Evolutionary conservation across 2,888 invertebrate species (phyloP).

Genomic region (Hyles lineata): DNA sequence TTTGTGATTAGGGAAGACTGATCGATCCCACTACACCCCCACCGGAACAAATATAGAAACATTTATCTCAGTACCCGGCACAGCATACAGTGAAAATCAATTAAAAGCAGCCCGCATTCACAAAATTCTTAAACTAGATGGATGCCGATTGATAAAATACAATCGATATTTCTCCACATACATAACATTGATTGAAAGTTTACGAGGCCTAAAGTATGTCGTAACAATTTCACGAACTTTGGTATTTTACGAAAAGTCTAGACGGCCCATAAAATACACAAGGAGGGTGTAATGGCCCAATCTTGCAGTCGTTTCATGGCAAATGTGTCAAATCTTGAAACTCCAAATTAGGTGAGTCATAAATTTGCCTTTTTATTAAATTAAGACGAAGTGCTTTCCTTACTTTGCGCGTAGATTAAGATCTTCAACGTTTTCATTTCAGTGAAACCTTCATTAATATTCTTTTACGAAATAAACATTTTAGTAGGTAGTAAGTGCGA

Average conservation of each 20-base stretch:
- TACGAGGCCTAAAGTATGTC: not conserved
- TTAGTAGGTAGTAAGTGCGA: too few species aligned
- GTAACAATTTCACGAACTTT: not conserved
- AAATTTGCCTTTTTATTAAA: not conserved
- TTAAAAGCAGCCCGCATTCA: too few species aligned
- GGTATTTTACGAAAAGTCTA: slow-evolving; percentile 14
- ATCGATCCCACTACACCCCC: too few species aligned
- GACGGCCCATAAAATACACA: slow-evolving; percentile 14
- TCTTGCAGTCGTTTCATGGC: not conserved
- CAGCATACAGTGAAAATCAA: too few species aligned
- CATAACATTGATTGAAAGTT: not conserved
- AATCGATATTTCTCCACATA: not conserved
- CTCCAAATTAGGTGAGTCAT: not conserved
- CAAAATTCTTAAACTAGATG: too few species aligned
- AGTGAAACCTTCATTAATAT: too few species aligned
- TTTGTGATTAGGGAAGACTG: too few species aligned
- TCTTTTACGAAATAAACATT: too few species aligned
- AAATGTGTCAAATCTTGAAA: slow-evolving; percentile 3
- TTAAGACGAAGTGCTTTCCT: not conserved
- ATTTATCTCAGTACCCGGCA: too few species aligned
- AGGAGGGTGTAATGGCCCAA: slow-evolving; percentile 11
- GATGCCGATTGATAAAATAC: too few species aligned
- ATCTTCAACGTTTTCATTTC: too few species aligned
- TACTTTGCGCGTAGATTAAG: not conserved
- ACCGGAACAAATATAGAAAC: too few species aligned